Conservation (phyloP, 2,888 invertebrate genomes). For the Dinocampus coccinellae region DNA sequence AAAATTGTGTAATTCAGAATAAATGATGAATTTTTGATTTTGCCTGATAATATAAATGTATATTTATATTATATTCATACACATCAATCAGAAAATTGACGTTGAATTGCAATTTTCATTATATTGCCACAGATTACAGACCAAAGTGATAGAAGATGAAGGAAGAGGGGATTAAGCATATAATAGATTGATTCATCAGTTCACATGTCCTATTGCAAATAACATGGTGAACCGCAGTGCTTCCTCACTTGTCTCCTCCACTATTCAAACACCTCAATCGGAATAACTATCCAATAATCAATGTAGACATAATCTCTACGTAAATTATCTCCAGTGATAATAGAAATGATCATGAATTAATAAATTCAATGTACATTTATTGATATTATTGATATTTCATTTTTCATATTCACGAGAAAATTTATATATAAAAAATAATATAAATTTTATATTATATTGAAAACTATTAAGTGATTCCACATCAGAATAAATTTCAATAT, state of each 20-base stretch:
- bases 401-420: too few relatives aligned
- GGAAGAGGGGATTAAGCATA: neutral
- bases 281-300: constrained; percentile 48
- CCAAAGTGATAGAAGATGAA: too few relatives aligned
- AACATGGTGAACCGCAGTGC: constrained; percentile 47
- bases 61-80: neutral
- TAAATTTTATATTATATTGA: too few relatives aligned
- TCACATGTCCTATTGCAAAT: constrained; percentile 41
- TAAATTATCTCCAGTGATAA: constrained; percentile 46
- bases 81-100: neutral
- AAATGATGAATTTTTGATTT: too few relatives aligned
- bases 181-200: constrained; percentile 41
- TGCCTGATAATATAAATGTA: neutral
- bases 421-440: too few relatives aligned
- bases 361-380: constrained; percentile 47
- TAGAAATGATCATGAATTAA: constrained; percentile 51
- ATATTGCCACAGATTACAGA: neutral
- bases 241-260: constrained; percentile 20
- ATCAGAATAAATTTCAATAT: too few relatives aligned
- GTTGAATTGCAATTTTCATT: neutral
- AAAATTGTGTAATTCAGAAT: too few relatives aligned
- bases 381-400: too few relatives aligned
- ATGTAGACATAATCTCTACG: constrained; percentile 37
- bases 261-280: constrained; percentile 50
- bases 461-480: too few relatives aligned